A percentile compares a stretch with the other conserved stretches of the same genome.
These are phyloP conservation scores for Sebastes matsubarae DNA, from an alignment of 2,797 vertebrate species.

Conservation along the genomic window DNA sequence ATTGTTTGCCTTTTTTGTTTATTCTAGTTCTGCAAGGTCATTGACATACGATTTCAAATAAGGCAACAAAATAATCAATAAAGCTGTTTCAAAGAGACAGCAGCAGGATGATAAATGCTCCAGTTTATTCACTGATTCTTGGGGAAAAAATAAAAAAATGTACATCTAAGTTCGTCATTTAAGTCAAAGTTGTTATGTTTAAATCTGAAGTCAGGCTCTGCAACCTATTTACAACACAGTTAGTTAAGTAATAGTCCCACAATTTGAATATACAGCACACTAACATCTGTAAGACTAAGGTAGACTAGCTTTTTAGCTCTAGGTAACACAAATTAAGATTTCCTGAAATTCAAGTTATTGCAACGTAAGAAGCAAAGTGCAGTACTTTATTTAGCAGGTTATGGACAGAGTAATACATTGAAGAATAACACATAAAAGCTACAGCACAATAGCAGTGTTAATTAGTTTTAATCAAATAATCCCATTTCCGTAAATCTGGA, in stretches of 20 bases:
- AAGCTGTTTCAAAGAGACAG: background rate
- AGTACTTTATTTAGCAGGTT: background rate
- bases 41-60: background rate
- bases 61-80: background rate
- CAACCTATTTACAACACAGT: background rate
- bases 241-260: background rate
- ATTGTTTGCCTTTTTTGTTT: background rate
- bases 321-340: background rate
- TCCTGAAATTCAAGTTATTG: background rate
- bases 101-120: background rate
- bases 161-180: too few relatives aligned
- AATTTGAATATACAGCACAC: background rate
- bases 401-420: background rate
- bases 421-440: background rate
- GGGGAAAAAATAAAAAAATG: too few relatives aligned
- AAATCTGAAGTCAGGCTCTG: too few relatives aligned
- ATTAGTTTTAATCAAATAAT: background rate
- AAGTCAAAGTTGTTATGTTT: too few relatives aligned
- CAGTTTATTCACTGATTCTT: too few relatives aligned
- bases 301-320: background rate
- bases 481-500: background rate
- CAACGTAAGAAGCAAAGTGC: background rate
- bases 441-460: background rate
- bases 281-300: background rate
- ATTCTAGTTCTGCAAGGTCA: background rate